Evolutionary conservation across 2,113 vertebrate genomes (phyloP), one percentile per base, ranked within the genome.

Genomic region (Laticauda laticaudata): DNA sequence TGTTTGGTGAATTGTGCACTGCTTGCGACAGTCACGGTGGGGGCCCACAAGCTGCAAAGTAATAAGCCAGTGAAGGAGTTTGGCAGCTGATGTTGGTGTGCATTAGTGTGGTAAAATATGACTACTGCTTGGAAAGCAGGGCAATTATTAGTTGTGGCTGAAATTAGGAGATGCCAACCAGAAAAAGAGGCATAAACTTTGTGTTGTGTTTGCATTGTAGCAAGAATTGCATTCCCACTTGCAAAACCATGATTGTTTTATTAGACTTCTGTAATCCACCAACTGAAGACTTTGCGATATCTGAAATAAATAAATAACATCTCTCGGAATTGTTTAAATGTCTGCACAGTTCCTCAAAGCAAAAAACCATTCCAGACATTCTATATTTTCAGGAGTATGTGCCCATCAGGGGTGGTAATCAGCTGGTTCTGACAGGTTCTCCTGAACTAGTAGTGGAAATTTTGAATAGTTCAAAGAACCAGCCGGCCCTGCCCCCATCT

Each of bases 31-130:
- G 75, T 81, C 2, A 0, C 7, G 34, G 75, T 21, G 34, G 75
- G 26, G 61, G 14, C 75, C 94, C 93, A 92, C 85, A 39, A 1
- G 92, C 92, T 94, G 93, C 86, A 92, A 88, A 85, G 91, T 89
- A 64, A 93, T 39, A 48, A 95, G 86, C 59, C 93, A 91, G 56
- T 0, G 45, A 95, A 90, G 53, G 0, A 0, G 87, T 92, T 96
- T 93, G 43, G 89, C 92, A 43, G 86, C 64, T 51, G 51, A 94
- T 90, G 90, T 93, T 92, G 57, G 0, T 93, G 69, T 59, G 75
- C 95, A 91, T 93, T 94, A 95, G 0, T 3, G 29, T 94, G 93
- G 89, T 91, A 57, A 94, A 92, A 93, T 91, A 86, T 91, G 95
- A 93, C 88, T 39, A 92, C 26, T 89, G 57, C 53, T 91, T 34